phyloP scores from a whole-genome alignment of 2,113 vertebrate genomes.

The Paedocypris sp. region DNA sequence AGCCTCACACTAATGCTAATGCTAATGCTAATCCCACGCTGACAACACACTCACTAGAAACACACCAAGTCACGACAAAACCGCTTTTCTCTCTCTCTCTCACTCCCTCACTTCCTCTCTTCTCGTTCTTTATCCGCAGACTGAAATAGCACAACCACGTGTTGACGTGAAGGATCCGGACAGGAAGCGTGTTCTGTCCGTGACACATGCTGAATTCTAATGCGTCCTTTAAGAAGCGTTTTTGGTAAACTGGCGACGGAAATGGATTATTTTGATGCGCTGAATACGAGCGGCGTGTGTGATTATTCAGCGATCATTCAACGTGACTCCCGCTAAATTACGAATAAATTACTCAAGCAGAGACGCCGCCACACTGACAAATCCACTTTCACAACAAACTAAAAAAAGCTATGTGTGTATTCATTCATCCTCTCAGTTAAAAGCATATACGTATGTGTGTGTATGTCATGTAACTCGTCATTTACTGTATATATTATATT shows the following conservation, averaged over 20 bases:
- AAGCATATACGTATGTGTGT: no score
- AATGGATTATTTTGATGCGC: slow-evolving; percentile 1
- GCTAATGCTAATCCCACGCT: slow-evolving; percentile 56
- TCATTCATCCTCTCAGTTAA: no score
- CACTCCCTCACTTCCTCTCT: slow-evolving; percentile 40
- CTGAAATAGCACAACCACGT: slow-evolving; percentile 27
- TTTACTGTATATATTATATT: no score
- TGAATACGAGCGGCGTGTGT: background rate
- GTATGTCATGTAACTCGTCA: no score
- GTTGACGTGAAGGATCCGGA: slow-evolving; percentile 25
- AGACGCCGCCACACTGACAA: no score
- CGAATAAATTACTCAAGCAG: no score
- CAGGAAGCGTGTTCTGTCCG: slow-evolving; percentile 16
- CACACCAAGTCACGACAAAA: slow-evolving; percentile 66
- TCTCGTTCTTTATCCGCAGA: slow-evolving; percentile 47
- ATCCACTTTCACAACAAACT: no score
- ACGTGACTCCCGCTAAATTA: background rate
- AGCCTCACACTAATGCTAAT: slow-evolving; percentile 11
- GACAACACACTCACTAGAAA: slow-evolving; percentile 70
- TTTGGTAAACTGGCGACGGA: background rate
- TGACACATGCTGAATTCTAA: background rate
- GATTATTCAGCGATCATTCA: slow-evolving; percentile 10
- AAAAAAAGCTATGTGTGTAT: no score
- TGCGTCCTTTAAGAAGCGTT: background rate
- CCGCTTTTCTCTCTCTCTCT: slow-evolving; percentile 41